phyloP scores from a whole-genome alignment of 2,113 vertebrate genomes.

The Malurus elegans region DNA sequence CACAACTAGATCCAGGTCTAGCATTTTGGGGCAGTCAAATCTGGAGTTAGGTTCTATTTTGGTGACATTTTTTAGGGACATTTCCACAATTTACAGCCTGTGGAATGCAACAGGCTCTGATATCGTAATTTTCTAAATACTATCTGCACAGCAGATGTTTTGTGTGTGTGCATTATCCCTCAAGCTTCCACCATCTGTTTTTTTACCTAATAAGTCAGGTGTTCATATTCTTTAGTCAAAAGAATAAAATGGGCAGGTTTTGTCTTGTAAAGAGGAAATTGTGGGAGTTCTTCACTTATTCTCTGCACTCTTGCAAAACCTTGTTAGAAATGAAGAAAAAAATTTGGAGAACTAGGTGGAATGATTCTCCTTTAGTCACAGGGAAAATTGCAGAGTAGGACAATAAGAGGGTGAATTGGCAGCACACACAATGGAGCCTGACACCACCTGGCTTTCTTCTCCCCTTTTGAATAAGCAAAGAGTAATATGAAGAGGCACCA shows the following conservation, averaged over 20 bases:
- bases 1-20: neutral
- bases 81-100: neutral
- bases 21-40: neutral
- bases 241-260: neutral
- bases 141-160: slow-evolving; percentile 5
- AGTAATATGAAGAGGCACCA: slow-evolving; percentile 20
- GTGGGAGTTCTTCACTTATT: neutral
- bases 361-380: neutral
- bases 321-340: neutral
- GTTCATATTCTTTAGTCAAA: neutral
- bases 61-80: neutral
- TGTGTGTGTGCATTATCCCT: neutral
- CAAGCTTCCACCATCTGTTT: neutral
- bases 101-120: neutral
- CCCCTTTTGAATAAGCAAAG: neutral
- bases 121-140: neutral
- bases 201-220: slow-evolving; percentile 9
- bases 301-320: neutral
- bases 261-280: neutral
- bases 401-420: neutral
- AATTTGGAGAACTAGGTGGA: neutral
- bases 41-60: neutral
- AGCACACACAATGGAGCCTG: neutral
- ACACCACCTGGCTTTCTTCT: slow-evolving; percentile 18
- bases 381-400: neutral